phyloP scores from a whole-genome alignment of 2,113 vertebrate species.

The Oryzias celebensis region DNA sequence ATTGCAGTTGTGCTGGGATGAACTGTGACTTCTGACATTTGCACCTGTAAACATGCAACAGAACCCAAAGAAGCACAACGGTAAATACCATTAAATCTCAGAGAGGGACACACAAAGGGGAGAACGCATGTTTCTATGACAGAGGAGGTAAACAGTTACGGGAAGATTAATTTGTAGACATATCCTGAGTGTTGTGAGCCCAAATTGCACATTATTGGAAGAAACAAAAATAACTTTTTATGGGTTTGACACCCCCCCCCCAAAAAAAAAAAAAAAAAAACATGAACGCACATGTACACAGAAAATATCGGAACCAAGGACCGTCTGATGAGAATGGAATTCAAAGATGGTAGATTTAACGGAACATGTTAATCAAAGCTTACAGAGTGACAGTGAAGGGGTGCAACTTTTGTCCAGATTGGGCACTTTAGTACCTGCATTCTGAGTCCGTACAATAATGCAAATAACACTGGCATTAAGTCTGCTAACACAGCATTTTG shows the following conservation, averaged over 20 bases:
- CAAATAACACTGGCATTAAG: constrained; percentile 34
- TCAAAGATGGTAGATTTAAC: constrained; percentile 20
- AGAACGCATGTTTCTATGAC: constrained; percentile 16
- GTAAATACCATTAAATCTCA: constrained; percentile 17
- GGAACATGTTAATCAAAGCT: constrained; percentile 24
- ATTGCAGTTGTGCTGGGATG: constrained; percentile 45
- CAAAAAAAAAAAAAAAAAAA: too few species aligned
- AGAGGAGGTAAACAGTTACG: constrained; percentile 38
- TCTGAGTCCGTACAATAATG: constrained; percentile 43
- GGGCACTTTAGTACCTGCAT: constrained; percentile 49
- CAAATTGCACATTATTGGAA: constrained; percentile 41
- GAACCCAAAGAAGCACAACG: constrained; percentile 35
- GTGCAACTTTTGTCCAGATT: constrained; percentile 39
- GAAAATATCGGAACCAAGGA: constrained; percentile 24
- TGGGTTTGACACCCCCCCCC: constrained; percentile 5
- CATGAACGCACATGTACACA: constrained; percentile 24
- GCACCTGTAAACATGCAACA: constrained; percentile 66
- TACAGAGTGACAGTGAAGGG: constrained; percentile 41
- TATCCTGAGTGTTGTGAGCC: constrained; percentile 50
- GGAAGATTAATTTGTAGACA: constrained; percentile 26
- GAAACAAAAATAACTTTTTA: constrained; percentile 14
- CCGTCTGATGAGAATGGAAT: constrained; percentile 35
- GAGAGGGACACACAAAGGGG: constrained; percentile 2
- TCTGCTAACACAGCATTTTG: constrained; percentile 33
- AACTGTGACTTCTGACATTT: constrained; percentile 37